phyloP scores from a whole-genome alignment of 1,140 invertebrate species.

The Phymorhynchus buccinoides region DNA sequence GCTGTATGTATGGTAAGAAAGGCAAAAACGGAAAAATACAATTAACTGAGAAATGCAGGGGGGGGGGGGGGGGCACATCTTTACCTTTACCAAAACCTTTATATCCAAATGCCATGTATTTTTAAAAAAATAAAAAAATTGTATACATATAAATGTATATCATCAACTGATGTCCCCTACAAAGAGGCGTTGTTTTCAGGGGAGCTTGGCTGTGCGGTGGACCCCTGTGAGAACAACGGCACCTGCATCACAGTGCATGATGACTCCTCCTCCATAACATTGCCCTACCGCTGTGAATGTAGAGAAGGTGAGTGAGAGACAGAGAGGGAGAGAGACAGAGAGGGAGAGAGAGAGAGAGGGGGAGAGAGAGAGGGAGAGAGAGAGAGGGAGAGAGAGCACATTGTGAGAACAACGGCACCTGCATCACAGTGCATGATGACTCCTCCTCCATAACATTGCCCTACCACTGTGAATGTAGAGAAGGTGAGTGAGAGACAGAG shows the following conservation, averaged over 20 bases:
- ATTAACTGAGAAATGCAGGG: too few species aligned
- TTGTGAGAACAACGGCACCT: slow-evolving; percentile 36
- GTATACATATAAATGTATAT: too few species aligned
- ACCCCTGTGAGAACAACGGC: slow-evolving; percentile 38
- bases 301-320: background rate
- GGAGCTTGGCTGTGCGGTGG: slow-evolving; percentile 19
- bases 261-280: background rate
- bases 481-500: background rate
- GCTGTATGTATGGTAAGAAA: too few species aligned
- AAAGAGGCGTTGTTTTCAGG: slow-evolving; percentile 12
- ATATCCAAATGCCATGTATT: too few species aligned
- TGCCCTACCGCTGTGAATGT: slow-evolving; percentile 4
- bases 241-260: slow-evolving; percentile 4
- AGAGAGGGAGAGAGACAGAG: too few species aligned
- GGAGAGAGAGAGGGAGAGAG: too few species aligned
- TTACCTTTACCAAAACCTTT: too few species aligned
- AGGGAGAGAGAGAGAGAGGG: too few species aligned
- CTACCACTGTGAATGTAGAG: background rate
- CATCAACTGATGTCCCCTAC: background rate
- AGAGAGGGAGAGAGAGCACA: too few species aligned
- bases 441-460: background rate
- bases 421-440: background rate
- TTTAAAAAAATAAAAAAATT: too few species aligned
- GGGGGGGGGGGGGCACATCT: too few species aligned
- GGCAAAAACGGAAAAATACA: too few species aligned